Evolutionary conservation across 2,113 vertebrate species (phyloP), one percentile per base, ranked within the genome.

Genomic region (Odontophorus gujanensis): DNA sequence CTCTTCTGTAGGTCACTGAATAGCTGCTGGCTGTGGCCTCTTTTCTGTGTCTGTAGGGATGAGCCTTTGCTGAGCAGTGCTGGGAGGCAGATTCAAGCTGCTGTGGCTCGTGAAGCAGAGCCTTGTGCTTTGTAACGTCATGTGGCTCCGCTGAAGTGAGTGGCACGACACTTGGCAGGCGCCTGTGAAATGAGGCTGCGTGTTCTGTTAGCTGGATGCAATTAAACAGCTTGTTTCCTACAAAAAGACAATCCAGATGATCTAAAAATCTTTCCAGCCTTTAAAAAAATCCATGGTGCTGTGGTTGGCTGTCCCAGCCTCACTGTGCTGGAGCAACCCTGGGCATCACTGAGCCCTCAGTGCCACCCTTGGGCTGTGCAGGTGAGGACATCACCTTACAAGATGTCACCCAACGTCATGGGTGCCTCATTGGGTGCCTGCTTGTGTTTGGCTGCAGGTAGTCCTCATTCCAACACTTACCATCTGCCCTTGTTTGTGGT

Each of bases 371-470:
- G 57, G 20, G 57, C 43, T 68, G 43, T 22, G 21, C 57, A 14
- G 21, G 21, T 57, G 8, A 79, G 68, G 48, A 53, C 75, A 6
- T 75, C 3, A 1, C 11, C 13, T n/a, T 24, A 67, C 40, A 28
- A 89, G 38, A 55, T 3, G 0, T 18, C 80, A n/a, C 38, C 25
- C 1, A 1, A 66, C 36, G 61, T 63, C 0, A 0, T 25, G 36
- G 67, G 18, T 79, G 25, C 45, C 89, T 10, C 88, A 20, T 30
- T 61, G 22, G 13, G 6, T 87, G 50, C 17, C 45, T 83, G 7
- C 24, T 15, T 86, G 55, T 58, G 26, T 36, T 53, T 80, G 62
- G 8, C 13, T 3, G 1, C 53, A 4, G 3, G 11, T 59, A 9
- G 32, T 57, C 34, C 45, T 88, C 17, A 2, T 32, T 71, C 8